Base-by-base conservation (phyloP, 2,113 vertebrate species). In the Scartelaos histophorus region DNA sequence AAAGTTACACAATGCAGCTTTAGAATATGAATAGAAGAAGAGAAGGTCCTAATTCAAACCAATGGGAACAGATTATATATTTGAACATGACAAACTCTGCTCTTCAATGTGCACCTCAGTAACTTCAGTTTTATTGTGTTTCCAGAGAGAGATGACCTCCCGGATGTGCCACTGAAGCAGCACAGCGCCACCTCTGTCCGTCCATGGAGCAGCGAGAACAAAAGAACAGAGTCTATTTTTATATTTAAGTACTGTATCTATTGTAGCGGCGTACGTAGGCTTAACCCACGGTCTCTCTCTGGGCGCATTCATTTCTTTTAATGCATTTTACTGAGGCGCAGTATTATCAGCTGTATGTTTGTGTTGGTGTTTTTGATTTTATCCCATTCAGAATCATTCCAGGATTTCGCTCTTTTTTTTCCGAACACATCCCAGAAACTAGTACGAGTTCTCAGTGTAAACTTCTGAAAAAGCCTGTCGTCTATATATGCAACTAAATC, bases 91-190 rank as follows among this genome's bases (percentile, higher is more conserved):
- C 17, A 17, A 51, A 51, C 16, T 19, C 19, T 51, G 15, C 2
- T 17, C 49, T 16, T 19, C 15, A 19, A 17, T 19, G 6, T 1
- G 17, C 3, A n/a, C 17, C 49, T 45, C 38, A 43, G 7, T 79
- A 21, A 0, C 51, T 45, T 25, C 22, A 22, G 5, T 4, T 5
- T 45, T 38, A 9, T 25, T 83, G 69, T 70, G 53, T 81, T n/a
- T 64, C 15, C 49, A 99, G 97, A 99, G 98, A 91, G 97, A 99
- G 91, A 99, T 99, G 97, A 99, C 97, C 0, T 89, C 95, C 12
- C 92, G 95, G 85, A 96, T 98, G 95, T 98, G 97, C 92, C 97
- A 97, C 93, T 99, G 92, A 97, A 82, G 62, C 61, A 66, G 35
- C 66, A n/a, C 7, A 3, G 25, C 65, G n/a, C 71, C n/a, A 0